These are phyloP conservation scores for Scolopax mira DNA, from an alignment of 2,113 vertebrate species.

Conservation along the genomic window DNA sequence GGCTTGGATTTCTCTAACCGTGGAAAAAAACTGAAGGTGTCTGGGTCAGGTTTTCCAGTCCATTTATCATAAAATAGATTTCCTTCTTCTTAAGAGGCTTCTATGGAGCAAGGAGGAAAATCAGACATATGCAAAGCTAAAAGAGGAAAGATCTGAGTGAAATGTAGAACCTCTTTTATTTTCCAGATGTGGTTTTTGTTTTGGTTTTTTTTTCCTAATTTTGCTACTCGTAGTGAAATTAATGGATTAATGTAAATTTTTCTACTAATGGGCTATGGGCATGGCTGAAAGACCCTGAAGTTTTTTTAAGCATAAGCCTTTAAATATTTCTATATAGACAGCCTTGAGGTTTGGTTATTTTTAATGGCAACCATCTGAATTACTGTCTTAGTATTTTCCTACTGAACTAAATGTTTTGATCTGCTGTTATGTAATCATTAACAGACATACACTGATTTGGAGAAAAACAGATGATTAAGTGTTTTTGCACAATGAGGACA, in stretches of 20 bases:
- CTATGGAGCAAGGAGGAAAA: background rate
- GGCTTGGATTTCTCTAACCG: background rate
- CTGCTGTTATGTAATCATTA: background rate
- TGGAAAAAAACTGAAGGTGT: background rate
- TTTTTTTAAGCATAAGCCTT: background rate
- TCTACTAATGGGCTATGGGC: background rate
- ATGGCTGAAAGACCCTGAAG: background rate
- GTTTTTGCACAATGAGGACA: background rate
- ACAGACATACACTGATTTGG: background rate
- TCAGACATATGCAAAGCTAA: background rate
- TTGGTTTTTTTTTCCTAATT: background rate
- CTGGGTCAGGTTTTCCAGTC: background rate
- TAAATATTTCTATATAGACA: background rate
- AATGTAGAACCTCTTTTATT: background rate
- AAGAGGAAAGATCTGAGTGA: background rate
- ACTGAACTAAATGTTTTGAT: background rate
- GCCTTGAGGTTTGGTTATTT: background rate
- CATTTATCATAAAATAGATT: background rate
- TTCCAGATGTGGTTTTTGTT: background rate
- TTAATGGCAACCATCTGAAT: background rate
- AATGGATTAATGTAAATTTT: background rate
- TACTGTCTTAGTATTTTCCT: background rate
- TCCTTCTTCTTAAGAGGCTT: background rate
- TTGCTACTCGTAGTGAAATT: background rate
- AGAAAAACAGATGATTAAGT: background rate